These are phyloP conservation scores for Drosophila eohydei DNA, from an alignment of 2,888 invertebrate genomes.

Conservation along the genomic window DNA sequence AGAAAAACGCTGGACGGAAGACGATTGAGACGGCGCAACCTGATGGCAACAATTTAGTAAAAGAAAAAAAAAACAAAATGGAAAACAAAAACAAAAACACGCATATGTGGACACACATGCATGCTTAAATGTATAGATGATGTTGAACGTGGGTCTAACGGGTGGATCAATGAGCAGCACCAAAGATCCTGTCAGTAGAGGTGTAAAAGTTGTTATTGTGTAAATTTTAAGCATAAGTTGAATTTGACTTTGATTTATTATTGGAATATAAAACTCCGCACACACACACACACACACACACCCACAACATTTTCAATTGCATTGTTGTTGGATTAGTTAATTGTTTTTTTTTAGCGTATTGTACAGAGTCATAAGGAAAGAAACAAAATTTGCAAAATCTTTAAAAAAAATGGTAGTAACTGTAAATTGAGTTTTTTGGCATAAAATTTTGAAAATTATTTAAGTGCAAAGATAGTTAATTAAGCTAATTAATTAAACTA, in stretches of 20 bases:
- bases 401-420: slow-evolving; percentile 2
- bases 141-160: slow-evolving; percentile 35
- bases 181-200: slow-evolving; percentile 67
- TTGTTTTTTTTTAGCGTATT: slow-evolving; percentile 42
- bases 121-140: slow-evolving; percentile 22
- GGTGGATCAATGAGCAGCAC: slow-evolving; percentile 63
- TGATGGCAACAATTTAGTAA: slow-evolving; percentile 17
- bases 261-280: slow-evolving; percentile 5
- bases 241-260: slow-evolving; percentile 20
- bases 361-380: slow-evolving; percentile 26
- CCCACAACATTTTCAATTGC: neutral
- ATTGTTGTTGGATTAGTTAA: slow-evolving; percentile 40
- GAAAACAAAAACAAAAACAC: slow-evolving; percentile 13
- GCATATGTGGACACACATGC: neutral
- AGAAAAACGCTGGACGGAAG: slow-evolving; percentile 7
- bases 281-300: slow-evolving; percentile 5
- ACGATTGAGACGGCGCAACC: slow-evolving; percentile 15
- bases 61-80: neutral
- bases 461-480: slow-evolving; percentile 47
- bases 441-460: slow-evolving; percentile 35
- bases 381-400: neutral
- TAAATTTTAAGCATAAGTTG: slow-evolving; percentile 32
- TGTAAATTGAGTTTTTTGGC: slow-evolving; percentile 19
- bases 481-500: slow-evolving; percentile 29
- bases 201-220: slow-evolving; percentile 34